Conservation (phyloP, 2,113 vertebrate genomes). For the Hypocryptadius cinnamomeus region DNA sequence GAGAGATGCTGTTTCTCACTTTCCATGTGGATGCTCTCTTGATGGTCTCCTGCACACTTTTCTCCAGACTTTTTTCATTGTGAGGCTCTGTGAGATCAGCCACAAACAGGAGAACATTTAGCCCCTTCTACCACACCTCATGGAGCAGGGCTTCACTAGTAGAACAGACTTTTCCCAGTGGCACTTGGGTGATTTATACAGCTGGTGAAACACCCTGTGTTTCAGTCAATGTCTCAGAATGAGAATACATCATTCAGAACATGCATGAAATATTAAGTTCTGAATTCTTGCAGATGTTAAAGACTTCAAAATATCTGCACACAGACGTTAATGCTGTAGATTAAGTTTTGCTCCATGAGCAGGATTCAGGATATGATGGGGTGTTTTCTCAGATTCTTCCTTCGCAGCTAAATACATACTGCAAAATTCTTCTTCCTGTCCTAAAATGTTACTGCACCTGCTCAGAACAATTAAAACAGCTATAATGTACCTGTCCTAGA, state of each 20-base stretch:
- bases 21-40: neutral
- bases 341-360: neutral
- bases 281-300: neutral
- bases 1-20: neutral
- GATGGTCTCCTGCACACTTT: neutral
- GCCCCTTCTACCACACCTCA: neutral
- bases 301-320: neutral
- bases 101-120: neutral
- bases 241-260: neutral
- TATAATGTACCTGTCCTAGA: neutral
- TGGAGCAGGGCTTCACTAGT: neutral
- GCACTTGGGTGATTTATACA: neutral
- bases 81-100: neutral
- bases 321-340: neutral
- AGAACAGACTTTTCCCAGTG: neutral
- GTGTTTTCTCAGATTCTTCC: neutral
- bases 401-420: neutral
- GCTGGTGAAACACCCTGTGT: neutral
- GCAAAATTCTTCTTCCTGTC: neutral
- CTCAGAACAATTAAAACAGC: neutral
- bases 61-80: neutral
- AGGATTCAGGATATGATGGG: neutral
- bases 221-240: neutral
- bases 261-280: neutral
- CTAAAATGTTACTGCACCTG: neutral